Base-by-base conservation (phyloP, 2,113 vertebrate species). In the Amazona vittata region DNA sequence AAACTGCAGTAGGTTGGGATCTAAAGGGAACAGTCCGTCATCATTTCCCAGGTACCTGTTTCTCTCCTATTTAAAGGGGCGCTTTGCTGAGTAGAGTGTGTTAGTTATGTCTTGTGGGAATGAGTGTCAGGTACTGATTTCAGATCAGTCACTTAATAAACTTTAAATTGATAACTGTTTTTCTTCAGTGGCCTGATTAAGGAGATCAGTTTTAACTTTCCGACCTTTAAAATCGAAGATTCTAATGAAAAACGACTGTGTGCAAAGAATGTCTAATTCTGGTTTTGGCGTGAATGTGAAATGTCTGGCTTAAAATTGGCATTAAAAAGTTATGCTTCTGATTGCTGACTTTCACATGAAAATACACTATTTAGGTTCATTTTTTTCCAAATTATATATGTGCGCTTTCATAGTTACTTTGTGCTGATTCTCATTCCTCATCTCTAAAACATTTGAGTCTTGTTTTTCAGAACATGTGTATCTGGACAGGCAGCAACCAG, bases 21-120 rank as follows among this genome's bases (percentile, higher is more conserved):
- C 97, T 39, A 98, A 87, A 97, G 96, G 91, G 65, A 98, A 69
- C 57, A 98, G 29, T 74, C 96, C 97, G 28, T 91, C 96, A 12
- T 93, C 92, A 35, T 84, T 91, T 92, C 83, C 96, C 96, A 98
- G 98, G 98, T 98, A 98, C 28, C 10, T 62, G 18, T 78, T 91
- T 87, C 74, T 82, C 33, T 57, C 43, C 39, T 83, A 5, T 71
- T 84, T 43, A 11, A 73, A 89, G 53, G n/a, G 67, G 35, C 9
- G 12, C 25, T 68, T 85, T 67, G 37, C 74, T 1, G 12, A 76
- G 7, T 44, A n/a, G 63, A 73, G 19, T 19, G 11, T 50, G 7
- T 70, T 69, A 28, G 7, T 70, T 69, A 22, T 0, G 2, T 49
- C 44, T 35, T 90, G 18, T 29, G 60, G 47, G 57, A 70, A 83